Conservation (phyloP, 2,113 vertebrate genomes). For the Boulengeromyrus knoepffleri region DNA sequence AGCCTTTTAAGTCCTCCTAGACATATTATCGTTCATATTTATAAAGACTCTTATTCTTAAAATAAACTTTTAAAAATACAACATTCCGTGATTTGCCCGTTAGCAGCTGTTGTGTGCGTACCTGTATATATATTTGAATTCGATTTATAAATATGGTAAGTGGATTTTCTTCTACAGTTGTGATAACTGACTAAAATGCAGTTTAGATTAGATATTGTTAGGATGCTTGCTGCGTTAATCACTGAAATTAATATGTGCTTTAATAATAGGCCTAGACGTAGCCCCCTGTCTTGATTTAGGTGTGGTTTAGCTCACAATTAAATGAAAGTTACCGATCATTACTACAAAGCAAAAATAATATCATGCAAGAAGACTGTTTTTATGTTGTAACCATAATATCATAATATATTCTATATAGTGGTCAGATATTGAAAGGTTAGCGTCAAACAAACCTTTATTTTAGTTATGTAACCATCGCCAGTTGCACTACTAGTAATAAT, state of each 20-base stretch:
- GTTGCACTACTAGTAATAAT: neutral
- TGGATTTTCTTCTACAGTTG: neutral
- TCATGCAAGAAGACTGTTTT: neutral
- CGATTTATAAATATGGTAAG: neutral
- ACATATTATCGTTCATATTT: neutral
- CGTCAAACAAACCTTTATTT: neutral
- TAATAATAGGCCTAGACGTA: neutral
- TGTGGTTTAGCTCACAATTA: neutral
- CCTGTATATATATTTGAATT: neutral
- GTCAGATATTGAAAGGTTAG: neutral
- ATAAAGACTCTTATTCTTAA: neutral
- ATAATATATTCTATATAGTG: neutral
- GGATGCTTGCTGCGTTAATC: neutral
- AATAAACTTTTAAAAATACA: neutral
- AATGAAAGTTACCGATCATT: neutral
- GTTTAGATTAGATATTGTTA: neutral
- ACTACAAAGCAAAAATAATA: neutral
- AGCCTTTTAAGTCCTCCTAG: neutral
- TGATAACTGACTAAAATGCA: neutral
- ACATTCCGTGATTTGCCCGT: neutral
- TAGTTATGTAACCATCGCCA: neutral
- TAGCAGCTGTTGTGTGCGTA: neutral
- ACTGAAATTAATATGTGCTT: neutral
- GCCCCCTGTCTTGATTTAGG: neutral
- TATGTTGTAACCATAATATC: neutral